These are phyloP conservation scores for Umimayanthus chanpuru DNA, from an alignment of 92 coral and sea anemone genomes.

Conservation along the genomic window DNA sequence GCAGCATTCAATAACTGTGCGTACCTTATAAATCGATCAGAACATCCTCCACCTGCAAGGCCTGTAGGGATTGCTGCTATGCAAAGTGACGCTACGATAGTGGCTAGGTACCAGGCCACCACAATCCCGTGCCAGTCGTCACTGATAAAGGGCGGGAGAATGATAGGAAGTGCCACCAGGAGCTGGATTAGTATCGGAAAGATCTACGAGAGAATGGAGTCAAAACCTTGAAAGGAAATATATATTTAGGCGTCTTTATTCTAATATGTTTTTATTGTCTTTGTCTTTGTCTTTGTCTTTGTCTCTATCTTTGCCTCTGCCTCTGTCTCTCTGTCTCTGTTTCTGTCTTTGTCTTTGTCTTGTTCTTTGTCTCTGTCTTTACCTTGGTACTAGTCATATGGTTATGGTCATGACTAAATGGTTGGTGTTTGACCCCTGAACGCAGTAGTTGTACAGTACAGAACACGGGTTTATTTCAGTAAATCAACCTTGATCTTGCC, in stretches of 20 bases:
- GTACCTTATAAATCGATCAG: slow-evolving; percentile 59
- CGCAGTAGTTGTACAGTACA: too few relatives aligned
- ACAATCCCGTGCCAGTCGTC: slow-evolving; percentile 20
- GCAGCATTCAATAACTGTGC: neutral
- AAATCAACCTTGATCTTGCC: neutral
- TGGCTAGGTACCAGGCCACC: slow-evolving; percentile 56
- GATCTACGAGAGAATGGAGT: slow-evolving; percentile 6
- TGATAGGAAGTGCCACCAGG: slow-evolving; percentile 44
- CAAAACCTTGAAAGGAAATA: neutral
- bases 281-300: neutral
- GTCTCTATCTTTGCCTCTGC: neutral
- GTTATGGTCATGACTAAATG: too few relatives aligned
- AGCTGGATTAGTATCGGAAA: slow-evolving; percentile 53
- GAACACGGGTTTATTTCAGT: neutral
- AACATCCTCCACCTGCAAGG: slow-evolving; percentile 41
- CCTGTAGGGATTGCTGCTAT: slow-evolving; percentile 63
- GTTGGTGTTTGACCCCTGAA: too few relatives aligned
- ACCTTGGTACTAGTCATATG: neutral
- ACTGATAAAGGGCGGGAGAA: slow-evolving; percentile 45
- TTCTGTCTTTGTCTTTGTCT: neutral
- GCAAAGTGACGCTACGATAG: slow-evolving; percentile 39
- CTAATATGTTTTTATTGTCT: neutral
- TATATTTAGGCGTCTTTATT: neutral
- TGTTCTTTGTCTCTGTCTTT: neutral
- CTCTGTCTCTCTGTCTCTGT: neutral